A percentile compares a stretch with the other conserved stretches of the same genome.
Conservation (phyloP, 1,140 invertebrate genomes). For the Musca vetustissima region DNA sequence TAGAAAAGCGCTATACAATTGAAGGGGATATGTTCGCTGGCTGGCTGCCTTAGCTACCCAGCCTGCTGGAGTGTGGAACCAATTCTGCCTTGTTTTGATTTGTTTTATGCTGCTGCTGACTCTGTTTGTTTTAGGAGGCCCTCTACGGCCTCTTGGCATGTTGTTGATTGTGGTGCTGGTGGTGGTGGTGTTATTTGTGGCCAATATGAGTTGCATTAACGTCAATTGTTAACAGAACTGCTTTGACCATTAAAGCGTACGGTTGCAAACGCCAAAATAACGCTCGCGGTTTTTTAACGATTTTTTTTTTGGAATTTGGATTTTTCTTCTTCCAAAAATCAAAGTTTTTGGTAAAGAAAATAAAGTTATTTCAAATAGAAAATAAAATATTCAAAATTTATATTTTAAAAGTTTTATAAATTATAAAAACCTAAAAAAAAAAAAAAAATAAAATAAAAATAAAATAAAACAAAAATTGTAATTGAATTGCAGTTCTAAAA, state of each 20-base stretch:
- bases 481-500: no score
- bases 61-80: neutral
- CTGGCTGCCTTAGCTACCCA: no score
- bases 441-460: no score
- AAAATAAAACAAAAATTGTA: no score
- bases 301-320: slow-evolving; percentile 6
- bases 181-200: neutral
- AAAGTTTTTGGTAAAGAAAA: neutral
- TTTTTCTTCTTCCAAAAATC: neutral
- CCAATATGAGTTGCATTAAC: slow-evolving; percentile 23
- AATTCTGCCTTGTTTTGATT: neutral
- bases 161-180: no score
- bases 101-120: neutral
- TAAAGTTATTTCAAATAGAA: neutral
- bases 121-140: no score
- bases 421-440: no score
- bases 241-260: slow-evolving; percentile 29
- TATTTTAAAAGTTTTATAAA: no score
- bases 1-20: neutral
- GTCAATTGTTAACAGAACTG: slow-evolving; percentile 29
- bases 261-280: slow-evolving; percentile 27
- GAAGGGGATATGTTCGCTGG: no score
- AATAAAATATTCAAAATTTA: slow-evolving; percentile 6
- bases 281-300: slow-evolving; percentile 13
- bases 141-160: no score